A percentile compares a stretch with the other conserved stretches of the same genome.
Conservation (phyloP, 1,140 invertebrate genomes). For the Bombus soroeensis region DNA sequence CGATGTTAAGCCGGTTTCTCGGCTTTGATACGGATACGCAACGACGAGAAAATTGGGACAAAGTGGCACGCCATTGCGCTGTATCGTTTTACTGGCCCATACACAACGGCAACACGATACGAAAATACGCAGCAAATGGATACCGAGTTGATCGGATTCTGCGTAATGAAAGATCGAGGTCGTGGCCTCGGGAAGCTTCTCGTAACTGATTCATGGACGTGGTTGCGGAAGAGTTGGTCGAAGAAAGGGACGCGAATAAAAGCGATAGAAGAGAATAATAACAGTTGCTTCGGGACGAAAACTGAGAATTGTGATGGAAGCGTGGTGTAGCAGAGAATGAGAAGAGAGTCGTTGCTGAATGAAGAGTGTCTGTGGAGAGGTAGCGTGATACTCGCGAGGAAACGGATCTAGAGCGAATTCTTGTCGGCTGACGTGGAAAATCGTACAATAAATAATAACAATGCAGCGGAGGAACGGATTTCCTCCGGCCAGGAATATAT, state of each 20-base stretch:
- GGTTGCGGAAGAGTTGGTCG: not conserved
- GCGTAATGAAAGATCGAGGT: not conserved
- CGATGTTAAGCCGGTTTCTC: no score
- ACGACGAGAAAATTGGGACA: no score
- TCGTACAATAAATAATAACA: not conserved
- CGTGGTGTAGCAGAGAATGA: not conserved
- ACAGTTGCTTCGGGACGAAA: not conserved
- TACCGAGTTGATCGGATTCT: not conserved
- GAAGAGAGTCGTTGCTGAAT: not conserved
- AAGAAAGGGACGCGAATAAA: not conserved
- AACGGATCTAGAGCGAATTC: not conserved
- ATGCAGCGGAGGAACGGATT: not conserved
- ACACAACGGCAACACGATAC: not conserved
- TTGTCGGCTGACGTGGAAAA: not conserved
- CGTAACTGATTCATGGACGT: not conserved
- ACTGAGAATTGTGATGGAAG: not conserved
- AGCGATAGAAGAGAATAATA: slow-evolving; percentile 25
- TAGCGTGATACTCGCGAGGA: not conserved
- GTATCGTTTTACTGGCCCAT: no score
- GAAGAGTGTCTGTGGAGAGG: not conserved
- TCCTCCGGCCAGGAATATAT: not conserved
- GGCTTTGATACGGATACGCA: no score
- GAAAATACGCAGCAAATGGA: not conserved
- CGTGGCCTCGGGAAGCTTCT: not conserved
- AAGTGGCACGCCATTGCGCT: no score